Base-by-base conservation (phyloP, 1,140 invertebrate genomes). In the Colletes latitarsis region DNA sequence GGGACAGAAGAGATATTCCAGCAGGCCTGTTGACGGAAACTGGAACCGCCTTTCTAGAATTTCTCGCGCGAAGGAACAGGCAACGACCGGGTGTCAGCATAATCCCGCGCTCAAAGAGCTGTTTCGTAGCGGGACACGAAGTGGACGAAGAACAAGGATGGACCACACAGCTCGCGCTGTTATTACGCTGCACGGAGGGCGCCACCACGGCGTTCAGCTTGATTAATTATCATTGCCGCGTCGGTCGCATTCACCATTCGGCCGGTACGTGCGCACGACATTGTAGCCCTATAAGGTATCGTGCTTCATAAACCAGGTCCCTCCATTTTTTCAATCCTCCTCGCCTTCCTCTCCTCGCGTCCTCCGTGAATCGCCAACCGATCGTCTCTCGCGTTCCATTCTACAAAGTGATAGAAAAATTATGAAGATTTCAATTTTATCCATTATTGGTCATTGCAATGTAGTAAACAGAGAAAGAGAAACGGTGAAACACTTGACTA, bases 211-310 rank as follows among this genome's bases (percentile, higher is more conserved):
- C 83, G 84, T 87, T 88, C 86, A 86, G 79, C 79, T 89, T 90
- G 88, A 89, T 90, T 90, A 89, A 90, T 90, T 90, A 90, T 89
- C 84, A 87, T 88, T 86, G 80, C 87, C 83, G 64, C 78, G 57
- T 76, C 76, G 82, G 75, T 84, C 87, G 60, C 76, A 82, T 85
- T 83, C 76, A 49, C 77, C 68, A 82, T 73, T 70, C 83, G 67
- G 62, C 75, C 43, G 39, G 58, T 79, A 63, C 71, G 82, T 64
- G 83, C 68, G 82, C 81, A 68, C 82, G 81, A 87, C 87, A 87
- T 80, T 83, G 68, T 82, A 68, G 63, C 75, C 75, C 77, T 76
- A 84, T 82, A 82, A 82, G 82, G 85, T 72, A 68, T 84, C 81
- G 68, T 39, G 62, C 55, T 84, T 82, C 84, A 72, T 82, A 75